Base-by-base conservation (phyloP, 2,888 invertebrate genomes). In the Pseudococcus viburni region DNA sequence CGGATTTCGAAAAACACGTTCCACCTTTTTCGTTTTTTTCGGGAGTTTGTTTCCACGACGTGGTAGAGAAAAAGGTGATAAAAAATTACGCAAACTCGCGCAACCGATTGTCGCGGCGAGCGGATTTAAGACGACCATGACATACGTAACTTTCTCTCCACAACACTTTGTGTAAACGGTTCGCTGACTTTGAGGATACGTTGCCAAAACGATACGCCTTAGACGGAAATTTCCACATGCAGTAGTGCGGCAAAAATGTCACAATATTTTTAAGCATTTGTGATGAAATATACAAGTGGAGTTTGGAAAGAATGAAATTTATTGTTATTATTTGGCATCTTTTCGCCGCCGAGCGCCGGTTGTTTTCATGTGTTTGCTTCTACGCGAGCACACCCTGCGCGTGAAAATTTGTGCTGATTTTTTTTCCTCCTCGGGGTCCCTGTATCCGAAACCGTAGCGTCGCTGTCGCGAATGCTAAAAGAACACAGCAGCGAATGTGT, bases 311-410 rank as follows among this genome's bases (percentile, higher is more conserved):
- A 83, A 83, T 83, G 33, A 83, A 83, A 83, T 83, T 83, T 83
- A 83, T 83, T 83, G 80, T 83, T 46, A 83, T 83, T 83, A 83
- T 83, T 83, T 83, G 80, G 80, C 80, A 83, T 83, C 80, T 42
- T 83, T 83, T 83, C 12, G 80, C 46, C 73, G 12, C 64, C 22
- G 22, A 64, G 64, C 64, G 42, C 15, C 64, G 64, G n/a, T 68
- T 68, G 68, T 26, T 68, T 68, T 68, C 26, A 12, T 68, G 68
- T 26, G 64, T 22, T n/a, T n/a, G 17, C 22, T 9, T n/a, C 0
- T 59, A 19, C 6, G 1, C 15, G 33, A 33, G 17, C 26, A 73
- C 68, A 73, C 33, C 73, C 73, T 73, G 33, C 33, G 33, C 12
- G 73, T 19, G 73, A 73, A 33, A 73, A 73, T 73, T 73, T 12